phyloP scores from a whole-genome alignment of 64 coral and sea anemone species.

The Pocillopora damicornis region DNA sequence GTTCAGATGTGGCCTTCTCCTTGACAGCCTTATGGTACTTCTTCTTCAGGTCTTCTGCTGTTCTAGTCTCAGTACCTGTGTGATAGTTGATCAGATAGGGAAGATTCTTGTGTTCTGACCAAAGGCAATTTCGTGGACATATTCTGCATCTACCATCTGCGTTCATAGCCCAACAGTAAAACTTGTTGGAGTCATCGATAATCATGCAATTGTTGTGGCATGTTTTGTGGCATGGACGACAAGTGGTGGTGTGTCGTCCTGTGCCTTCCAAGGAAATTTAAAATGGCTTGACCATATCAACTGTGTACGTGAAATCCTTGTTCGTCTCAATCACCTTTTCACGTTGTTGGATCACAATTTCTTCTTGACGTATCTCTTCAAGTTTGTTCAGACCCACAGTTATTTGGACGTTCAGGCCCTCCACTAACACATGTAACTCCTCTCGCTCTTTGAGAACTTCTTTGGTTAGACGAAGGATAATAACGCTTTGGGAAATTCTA shows the following conservation, averaged over 20 bases:
- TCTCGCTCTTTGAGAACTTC: neutral
- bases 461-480: neutral
- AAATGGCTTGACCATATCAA: neutral
- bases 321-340: neutral
- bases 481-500: neutral
- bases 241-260: neutral
- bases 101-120: slow-evolving; percentile 1
- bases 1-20: neutral
- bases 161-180: neutral
- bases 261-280: neutral
- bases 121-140: neutral
- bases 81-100: neutral
- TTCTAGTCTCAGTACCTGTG: neutral
- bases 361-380: slow-evolving; percentile 9
- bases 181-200: neutral
- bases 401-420: neutral
- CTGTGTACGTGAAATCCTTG: neutral
- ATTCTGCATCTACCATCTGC: neutral
- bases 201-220: neutral
- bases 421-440: neutral
- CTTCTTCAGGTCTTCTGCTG: neutral
- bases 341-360: neutral
- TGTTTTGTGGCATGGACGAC: neutral
- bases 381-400: neutral
- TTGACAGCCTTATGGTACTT: neutral